Evolutionary conservation across 1,140 invertebrate species (phyloP), one percentile per base, ranked within the genome.

Genomic region (Drosophila teissieri): DNA sequence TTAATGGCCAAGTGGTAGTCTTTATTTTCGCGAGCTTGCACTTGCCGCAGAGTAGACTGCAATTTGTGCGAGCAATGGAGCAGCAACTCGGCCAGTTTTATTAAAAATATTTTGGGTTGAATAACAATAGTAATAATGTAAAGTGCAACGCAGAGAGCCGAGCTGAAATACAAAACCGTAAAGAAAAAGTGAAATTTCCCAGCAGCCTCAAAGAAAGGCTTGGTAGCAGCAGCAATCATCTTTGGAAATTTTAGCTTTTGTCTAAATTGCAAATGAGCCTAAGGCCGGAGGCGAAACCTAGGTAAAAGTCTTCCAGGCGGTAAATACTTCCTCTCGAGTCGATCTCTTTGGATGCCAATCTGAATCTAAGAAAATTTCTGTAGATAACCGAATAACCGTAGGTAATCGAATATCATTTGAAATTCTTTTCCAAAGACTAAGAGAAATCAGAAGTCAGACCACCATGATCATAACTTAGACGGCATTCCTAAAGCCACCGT

Each of bases 71-170:
- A 51, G 84, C 84, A 89, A 88, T 88, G 76, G 84, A 88, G 84
- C 84, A 80, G 84, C 80, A 89, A 89, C 75, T 82, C 72, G 82
- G 83, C 78, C 78, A 80, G 65, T 89, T 88, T 89, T 79, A 83
- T 89, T 89, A 88, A 83, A 88, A 89, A 79, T 75, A 88, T 88
- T 89, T 88, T 77, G 65, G 84, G 84, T 88, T 88, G 84, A 89
- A 88, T 88, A 88, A 88, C 81, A 84, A 84, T 88, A 82, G 84
- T 89, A 79, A 88, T 89, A 83, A 83, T 73, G 83, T 65, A 65
- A 81, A 81, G 61, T 77, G 56, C 55, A 48, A 58, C 8, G 67
- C 65, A 12, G 65, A 72, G 64, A 39, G 65, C 65, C 65, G 63
- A 44, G 46, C 64, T 54, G 11, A 60, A 72, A 69, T 48, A 53